Evolutionary conservation across 2,797 vertebrate genomes (phyloP).

Genomic region (Lacerta bilineata): DNA sequence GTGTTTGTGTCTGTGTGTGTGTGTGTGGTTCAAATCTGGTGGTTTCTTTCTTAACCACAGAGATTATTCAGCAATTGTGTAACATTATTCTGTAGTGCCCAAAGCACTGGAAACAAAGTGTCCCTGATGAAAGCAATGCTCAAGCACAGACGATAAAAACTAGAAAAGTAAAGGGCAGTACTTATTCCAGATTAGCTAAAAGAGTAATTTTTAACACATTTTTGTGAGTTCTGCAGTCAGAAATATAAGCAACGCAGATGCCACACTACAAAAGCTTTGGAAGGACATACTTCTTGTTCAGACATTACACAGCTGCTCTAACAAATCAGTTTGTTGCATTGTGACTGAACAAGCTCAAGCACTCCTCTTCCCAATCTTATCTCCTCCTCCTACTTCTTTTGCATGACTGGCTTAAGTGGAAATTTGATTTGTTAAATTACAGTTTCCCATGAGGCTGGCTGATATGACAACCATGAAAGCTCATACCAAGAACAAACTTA

Average conservation of each 20-base stretch:
- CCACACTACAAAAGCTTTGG: constrained; percentile 4
- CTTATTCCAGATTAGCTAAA: neutral
- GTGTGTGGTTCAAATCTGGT: neutral
- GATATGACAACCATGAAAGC: too few relatives aligned
- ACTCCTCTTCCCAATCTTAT: too few relatives aligned
- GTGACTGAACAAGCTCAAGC: neutral
- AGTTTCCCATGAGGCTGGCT: neutral
- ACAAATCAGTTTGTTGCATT: neutral
- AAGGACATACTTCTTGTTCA: neutral
- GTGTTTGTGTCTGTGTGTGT: too few relatives aligned
- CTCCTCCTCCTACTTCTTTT: neutral
- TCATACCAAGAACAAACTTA: too few relatives aligned
- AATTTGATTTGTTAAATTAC: neutral
- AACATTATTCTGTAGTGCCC: neutral
- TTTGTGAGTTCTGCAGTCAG: neutral
- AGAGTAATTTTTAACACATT: neutral
- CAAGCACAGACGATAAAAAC: neutral
- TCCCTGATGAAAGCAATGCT: neutral
- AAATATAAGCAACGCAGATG: neutral
- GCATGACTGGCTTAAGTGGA: neutral
- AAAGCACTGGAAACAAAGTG: neutral
- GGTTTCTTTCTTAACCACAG: neutral
- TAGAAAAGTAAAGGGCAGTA: neutral
- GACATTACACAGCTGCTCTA: neutral
- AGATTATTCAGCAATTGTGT: neutral